phyloP scores from a whole-genome alignment of 2,888 invertebrate species.

The Xestia c-nigrum region DNA sequence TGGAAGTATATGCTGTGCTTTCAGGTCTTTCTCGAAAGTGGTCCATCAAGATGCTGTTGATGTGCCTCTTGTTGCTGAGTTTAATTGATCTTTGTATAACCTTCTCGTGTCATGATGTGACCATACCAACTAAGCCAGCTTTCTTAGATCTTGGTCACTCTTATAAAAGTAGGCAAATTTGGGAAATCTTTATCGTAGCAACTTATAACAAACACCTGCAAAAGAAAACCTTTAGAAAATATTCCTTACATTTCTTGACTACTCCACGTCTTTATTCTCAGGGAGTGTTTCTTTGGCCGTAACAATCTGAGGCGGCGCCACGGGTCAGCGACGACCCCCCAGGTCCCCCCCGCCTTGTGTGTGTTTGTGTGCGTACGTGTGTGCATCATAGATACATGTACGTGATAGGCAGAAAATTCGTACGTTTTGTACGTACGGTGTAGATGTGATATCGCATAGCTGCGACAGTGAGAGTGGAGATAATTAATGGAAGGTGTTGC shows the following conservation, averaged over 20 bases:
- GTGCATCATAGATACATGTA: constrained; percentile 66
- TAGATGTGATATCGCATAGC: constrained; percentile 9
- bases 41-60: not conserved
- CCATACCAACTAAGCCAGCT: not conserved
- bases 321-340: constrained; percentile 86
- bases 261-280: constrained; percentile 71
- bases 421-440: constrained; percentile 69
- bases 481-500: not conserved
- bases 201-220: not conserved
- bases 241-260: constrained; percentile 1
- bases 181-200: not conserved
- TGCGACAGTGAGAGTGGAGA: not conserved
- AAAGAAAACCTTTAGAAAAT: not conserved
- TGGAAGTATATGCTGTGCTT: not conserved
- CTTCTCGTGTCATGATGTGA: not conserved
- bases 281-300: constrained; percentile 88
- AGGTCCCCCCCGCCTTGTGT: constrained; percentile 62
- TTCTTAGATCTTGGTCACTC: not conserved
- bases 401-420: constrained; percentile 78
- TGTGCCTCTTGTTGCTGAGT: not conserved
- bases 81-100: not conserved
- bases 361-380: constrained; percentile 62
- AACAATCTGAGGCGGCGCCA: constrained; percentile 90
- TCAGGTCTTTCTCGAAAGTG: not conserved
- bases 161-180: not conserved